Percentiles rank a stretch among this genome's conserved stretches.
These are phyloP conservation scores for Cuniculus paca DNA, from an alignment of 2,797 vertebrate species.

Conservation along the genomic window DNA sequence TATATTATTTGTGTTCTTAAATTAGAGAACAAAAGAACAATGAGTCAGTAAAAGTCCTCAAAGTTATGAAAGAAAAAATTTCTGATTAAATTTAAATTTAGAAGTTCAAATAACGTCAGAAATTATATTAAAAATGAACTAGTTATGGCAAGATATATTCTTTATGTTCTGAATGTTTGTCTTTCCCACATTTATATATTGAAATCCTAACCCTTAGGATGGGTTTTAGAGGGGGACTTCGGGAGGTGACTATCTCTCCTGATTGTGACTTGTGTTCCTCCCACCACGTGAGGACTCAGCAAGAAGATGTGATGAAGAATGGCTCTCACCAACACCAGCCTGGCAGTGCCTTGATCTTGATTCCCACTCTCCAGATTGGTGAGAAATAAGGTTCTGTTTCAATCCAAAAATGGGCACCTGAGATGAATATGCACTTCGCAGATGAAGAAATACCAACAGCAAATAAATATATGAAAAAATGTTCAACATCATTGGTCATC, in stretches of 20 bases:
- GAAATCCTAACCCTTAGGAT: neutral
- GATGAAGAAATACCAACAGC: no score
- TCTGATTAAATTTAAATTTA: neutral
- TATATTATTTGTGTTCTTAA: neutral
- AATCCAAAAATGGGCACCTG: no score
- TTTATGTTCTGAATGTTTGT: neutral
- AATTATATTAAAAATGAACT: neutral
- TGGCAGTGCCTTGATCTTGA: neutral
- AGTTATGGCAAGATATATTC: neutral
- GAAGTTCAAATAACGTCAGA: neutral
- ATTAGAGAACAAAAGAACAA: neutral
- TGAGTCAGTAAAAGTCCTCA: neutral
- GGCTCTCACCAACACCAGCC: neutral
- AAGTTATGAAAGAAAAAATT: neutral
- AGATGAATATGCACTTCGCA: no score
- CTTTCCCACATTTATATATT: neutral
- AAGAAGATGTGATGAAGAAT: neutral
- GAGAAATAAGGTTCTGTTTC: no score
- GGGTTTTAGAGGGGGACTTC: neutral
- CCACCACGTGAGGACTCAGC: no score
- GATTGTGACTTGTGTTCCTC: neutral
- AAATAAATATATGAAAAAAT: no score
- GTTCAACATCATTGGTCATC: no score
- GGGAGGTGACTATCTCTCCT: neutral
- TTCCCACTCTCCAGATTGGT: neutral